Percentiles rank a stretch among this genome's conserved stretches.
Conservation (phyloP, 2,797 vertebrate genomes). For the Eidolon dupreanum region DNA sequence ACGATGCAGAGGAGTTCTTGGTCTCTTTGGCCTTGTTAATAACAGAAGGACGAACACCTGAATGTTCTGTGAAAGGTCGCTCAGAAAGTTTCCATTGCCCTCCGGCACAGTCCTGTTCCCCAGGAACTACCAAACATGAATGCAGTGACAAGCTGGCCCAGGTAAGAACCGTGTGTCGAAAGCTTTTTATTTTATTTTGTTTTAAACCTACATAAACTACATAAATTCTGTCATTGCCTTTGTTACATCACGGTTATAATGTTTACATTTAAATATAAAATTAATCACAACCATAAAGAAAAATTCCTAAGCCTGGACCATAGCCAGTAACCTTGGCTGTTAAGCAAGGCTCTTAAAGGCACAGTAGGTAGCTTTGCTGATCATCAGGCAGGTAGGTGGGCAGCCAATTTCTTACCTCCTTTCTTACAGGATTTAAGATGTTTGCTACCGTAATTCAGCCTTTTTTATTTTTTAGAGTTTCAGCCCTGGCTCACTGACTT, state of each 20-base stretch:
- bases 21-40: conserved; percentile 97
- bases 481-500: neutral
- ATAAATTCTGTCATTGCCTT: neutral
- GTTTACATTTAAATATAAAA: conserved; percentile 27
- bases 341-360: neutral
- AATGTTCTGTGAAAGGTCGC: conserved; percentile 96
- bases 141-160: conserved; percentile 97
- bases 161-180: conserved; percentile 83
- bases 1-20: conserved; percentile 98
- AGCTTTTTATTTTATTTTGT: neutral
- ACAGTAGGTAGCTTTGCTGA: neutral
- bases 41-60: conserved; percentile 97
- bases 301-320: neutral
- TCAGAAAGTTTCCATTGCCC: conserved; percentile 98
- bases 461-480: neutral
- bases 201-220: neutral
- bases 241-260: neutral
- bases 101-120: conserved; percentile 94
- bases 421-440: neutral
- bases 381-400: neutral
- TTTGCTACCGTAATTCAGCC: neutral
- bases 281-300: neutral
- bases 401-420: neutral
- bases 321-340: neutral
- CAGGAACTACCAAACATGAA: conserved; percentile 92